These are phyloP conservation scores for Lycocerus yunnanus DNA, from an alignment of 2,888 invertebrate species.

Conservation along the genomic window DNA sequence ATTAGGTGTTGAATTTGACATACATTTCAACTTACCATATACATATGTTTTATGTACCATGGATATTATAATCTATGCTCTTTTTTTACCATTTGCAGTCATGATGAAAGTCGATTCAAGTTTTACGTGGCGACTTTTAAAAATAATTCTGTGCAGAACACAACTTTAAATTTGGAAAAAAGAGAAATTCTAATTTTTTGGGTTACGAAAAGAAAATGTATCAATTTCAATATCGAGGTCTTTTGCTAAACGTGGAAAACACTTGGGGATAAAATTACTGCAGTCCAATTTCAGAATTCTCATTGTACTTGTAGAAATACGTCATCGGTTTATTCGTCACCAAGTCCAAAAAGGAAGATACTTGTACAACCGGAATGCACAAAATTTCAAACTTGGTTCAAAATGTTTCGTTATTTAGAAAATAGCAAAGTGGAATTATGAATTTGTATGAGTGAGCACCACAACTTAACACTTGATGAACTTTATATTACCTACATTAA, in stretches of 20 bases:
- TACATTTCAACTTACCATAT: not conserved
- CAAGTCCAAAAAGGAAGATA: not conserved
- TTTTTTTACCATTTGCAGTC: not conserved
- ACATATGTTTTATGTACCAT: not conserved
- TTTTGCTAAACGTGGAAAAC: not conserved
- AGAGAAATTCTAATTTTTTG: not conserved
- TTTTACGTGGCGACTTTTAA: not conserved
- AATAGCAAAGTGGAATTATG: not conserved
- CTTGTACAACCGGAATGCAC: not conserved
- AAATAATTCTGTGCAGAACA: not conserved
- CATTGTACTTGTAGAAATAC: not conserved
- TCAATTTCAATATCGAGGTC: not conserved
- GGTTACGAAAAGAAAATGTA: not conserved
- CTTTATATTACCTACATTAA: not conserved
- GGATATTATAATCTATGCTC: not conserved
- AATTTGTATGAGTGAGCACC: not conserved
- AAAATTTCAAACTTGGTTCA: not conserved
- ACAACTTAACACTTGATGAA: not conserved
- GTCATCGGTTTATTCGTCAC: not conserved
- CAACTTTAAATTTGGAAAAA: not conserved
- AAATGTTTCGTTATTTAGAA: not conserved
- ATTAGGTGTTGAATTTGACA: not conserved
- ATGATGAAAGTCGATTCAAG: not conserved
- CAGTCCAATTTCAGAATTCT: not conserved
- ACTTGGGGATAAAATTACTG: not conserved